Percentiles rank a stretch among this genome's conserved stretches.
Conservation (phyloP, 2,888 invertebrate genomes). For the Pyrocoelia pectoralis region DNA sequence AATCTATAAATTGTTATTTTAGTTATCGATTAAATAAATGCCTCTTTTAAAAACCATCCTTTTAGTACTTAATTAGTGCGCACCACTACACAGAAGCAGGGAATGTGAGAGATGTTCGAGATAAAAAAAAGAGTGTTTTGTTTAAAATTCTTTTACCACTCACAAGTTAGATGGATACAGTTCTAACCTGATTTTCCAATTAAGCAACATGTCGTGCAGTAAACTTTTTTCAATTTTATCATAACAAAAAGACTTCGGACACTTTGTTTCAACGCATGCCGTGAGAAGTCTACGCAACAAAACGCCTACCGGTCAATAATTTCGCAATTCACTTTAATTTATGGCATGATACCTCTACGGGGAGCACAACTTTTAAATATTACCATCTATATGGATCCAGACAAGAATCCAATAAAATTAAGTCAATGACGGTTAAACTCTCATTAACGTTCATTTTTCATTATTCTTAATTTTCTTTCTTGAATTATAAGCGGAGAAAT, state of each 20-base stretch:
- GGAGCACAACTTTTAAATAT: conserved; percentile 43
- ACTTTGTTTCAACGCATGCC: conserved; percentile 31
- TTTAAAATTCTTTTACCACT: conserved; percentile 19
- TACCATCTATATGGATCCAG: conserved; percentile 40
- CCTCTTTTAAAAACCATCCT: conserved; percentile 34
- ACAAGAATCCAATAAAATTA: conserved; percentile 45
- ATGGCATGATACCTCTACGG: conserved; percentile 46
- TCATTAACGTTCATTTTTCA: conserved; percentile 39
- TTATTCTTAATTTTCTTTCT: background rate
- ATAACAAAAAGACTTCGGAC: conserved; percentile 13
- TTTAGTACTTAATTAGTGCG: conserved; percentile 49
- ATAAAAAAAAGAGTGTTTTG: conserved; percentile 13
- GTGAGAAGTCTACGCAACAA: conserved; percentile 30
- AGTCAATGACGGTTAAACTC: conserved; percentile 38
- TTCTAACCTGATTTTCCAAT: conserved; percentile 21
- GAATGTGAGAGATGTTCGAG: conserved; percentile 21
- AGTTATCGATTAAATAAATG: conserved; percentile 35
- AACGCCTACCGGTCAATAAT: conserved; percentile 42
- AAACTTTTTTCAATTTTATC: conserved; percentile 11
- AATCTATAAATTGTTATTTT: conserved; percentile 38
- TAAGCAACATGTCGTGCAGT: conserved; percentile 22
- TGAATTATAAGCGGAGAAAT: background rate
- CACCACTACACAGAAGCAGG: conserved; percentile 29
- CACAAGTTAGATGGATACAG: background rate
- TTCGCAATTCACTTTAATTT: conserved; percentile 46